These are phyloP conservation scores for Parauchenoglanis ngamensis DNA, from an alignment of 2,797 vertebrate species.

Conservation along the genomic window DNA sequence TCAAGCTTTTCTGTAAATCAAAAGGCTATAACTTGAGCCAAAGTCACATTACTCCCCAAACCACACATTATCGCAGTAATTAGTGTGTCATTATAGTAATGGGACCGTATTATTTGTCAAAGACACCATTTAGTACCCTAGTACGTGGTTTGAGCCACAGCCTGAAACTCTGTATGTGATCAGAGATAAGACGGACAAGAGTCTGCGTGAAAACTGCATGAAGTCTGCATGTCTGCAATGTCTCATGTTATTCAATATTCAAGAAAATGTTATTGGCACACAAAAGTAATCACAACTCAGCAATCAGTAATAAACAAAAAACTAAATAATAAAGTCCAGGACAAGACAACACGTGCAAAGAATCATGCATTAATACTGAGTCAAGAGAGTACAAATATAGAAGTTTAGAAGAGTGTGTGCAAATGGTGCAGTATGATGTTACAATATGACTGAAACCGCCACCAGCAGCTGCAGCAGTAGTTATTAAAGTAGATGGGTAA, in stretches of 20 bases:
- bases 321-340: not conserved
- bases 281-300: not conserved
- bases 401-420: not conserved
- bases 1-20: not conserved
- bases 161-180: not conserved
- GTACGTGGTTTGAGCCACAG: not conserved
- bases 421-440: not conserved
- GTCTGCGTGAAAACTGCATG: not conserved
- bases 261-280: not conserved
- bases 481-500: not conserved
- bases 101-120: conserved; percentile 3
- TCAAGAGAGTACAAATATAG: not conserved
- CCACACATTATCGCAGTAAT: conserved; percentile 5
- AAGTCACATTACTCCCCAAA: not conserved
- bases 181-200: not conserved
- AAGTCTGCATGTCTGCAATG: too few species aligned
- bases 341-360: not conserved
- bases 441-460: not conserved
- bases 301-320: not conserved
- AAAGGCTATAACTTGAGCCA: not conserved
- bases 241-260: not conserved
- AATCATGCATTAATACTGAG: not conserved
- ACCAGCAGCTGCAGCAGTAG: not conserved
- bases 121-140: conserved; percentile 19
- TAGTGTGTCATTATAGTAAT: conserved; percentile 14